Evolutionary conservation across 2,113 vertebrate species (phyloP), one percentile per base, ranked within the genome.

Genomic region (Tachysurus fulvidraco): DNA sequence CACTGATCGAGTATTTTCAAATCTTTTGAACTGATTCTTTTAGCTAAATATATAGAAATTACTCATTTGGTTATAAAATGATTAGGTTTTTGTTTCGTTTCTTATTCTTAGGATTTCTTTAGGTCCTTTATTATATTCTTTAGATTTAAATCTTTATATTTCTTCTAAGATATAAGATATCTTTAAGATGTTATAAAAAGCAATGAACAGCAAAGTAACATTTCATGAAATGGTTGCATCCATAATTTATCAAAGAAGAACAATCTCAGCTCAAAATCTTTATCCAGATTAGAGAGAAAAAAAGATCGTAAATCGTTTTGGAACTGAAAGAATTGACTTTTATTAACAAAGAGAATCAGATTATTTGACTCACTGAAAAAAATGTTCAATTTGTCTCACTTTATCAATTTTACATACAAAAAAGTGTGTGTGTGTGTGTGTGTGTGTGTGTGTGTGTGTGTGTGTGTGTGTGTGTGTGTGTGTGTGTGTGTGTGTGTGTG

Each of bases 401-500:
- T 54, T 54, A 28, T 77, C 54, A 3, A 28, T 28, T 54, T 28
- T 28, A 36, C 36, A 36, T 36, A 36, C 36, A 36, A 36, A 36
- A 36, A 36, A 36, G 36, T 8, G 12, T 46, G 13, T 19, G 23
- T 6, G 46, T 77, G 74, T 77, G 74, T 54, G 74, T 77, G 74
- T 73, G 46, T 50, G 46, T 50, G 46, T 50, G 74, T 52, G 50
- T 78, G 74, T 52, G 74, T 78, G 44, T 77, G 41, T 52, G 74
- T 77, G 74, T 77, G 46, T 54, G 46, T 54, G 74, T 73, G 11
- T 13, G 74, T 52, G 50, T 77, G 74, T 52, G 74, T 78, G 44
- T 77, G 41, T 50, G 46, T 77, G 74, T 77, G 74, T 54, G 74
- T 77, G 74, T 73, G 46, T 50, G 46, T 50, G 46, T 50, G 74